Evolutionary conservation across 2,113 vertebrate species (phyloP).

Genomic region (Tautogolabrus adspersus): DNA sequence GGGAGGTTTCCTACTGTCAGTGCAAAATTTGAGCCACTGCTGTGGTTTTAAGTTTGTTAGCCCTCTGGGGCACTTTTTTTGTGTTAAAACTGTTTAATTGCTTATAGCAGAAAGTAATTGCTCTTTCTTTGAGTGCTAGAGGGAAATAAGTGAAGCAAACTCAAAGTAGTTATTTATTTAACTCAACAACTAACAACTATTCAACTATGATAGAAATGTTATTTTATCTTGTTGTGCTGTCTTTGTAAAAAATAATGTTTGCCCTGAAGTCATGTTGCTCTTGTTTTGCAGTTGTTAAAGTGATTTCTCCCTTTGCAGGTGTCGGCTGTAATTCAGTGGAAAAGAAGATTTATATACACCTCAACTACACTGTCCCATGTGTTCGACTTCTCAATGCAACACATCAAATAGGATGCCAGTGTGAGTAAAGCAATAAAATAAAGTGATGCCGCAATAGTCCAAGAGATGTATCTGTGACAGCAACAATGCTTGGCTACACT

Average conservation of each 20-base stretch:
- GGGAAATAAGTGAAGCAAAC: no score
- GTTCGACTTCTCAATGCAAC: constrained; percentile 96
- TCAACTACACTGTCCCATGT: constrained; percentile 90
- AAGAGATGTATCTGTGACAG: background rate
- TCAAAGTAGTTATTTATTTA: no score
- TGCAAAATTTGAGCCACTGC: no score
- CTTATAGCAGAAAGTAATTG: no score
- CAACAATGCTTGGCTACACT: background rate
- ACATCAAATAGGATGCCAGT: constrained; percentile 97
- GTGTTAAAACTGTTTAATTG: no score
- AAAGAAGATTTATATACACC: constrained; percentile 93
- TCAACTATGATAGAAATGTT: background rate
- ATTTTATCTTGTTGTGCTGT: background rate
- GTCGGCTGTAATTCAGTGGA: constrained; percentile 88
- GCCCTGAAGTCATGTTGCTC: background rate
- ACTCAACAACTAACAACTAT: no score
- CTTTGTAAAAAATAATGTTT: no score
- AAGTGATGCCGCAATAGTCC: background rate
- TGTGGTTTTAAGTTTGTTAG: no score
- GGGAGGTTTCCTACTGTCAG: no score
- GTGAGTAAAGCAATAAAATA: constrained; percentile 83
- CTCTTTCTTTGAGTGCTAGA: no score
- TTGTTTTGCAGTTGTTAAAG: background rate
- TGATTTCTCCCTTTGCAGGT: constrained; percentile 56
- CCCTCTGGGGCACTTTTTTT: no score